These are phyloP conservation scores for Pseudochromis fuscus DNA, from an alignment of 2,797 vertebrate genomes.

Conservation along the genomic window DNA sequence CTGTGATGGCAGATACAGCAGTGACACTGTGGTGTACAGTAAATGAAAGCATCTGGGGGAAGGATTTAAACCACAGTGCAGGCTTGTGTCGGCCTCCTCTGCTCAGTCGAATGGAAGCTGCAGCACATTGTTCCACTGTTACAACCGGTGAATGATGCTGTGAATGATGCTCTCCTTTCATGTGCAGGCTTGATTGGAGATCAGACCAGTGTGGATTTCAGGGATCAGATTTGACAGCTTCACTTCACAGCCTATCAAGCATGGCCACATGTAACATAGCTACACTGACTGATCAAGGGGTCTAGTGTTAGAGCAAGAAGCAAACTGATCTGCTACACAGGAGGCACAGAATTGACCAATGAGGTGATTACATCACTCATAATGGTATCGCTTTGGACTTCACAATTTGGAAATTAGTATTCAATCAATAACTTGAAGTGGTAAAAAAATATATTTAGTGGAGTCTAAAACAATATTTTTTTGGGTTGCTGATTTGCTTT, in stretches of 20 bases:
- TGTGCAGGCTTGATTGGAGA: conserved; percentile 63
- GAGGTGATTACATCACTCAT: conserved; percentile 38
- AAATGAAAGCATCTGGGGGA: too few species aligned
- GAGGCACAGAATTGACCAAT: conserved; percentile 10
- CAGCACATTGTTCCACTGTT: conserved; percentile 19
- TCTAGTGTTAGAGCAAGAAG: conserved; percentile 52
- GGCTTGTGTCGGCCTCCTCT: neutral
- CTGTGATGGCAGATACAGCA: neutral
- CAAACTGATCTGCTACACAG: conserved; percentile 40
- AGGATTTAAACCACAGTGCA: neutral
- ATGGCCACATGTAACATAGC: conserved; percentile 57
- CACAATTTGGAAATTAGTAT: too few species aligned
- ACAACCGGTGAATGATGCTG: conserved; percentile 26
- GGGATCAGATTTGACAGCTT: conserved; percentile 72
- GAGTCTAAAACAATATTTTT: neutral
- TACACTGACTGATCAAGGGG: conserved; percentile 52
- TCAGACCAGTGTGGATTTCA: conserved; percentile 75
- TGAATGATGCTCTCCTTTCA: conserved; percentile 71
- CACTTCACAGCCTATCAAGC: conserved; percentile 62
- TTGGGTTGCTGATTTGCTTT: neutral
- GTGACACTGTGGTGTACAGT: neutral
- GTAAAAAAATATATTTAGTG: too few species aligned
- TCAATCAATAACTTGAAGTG: too few species aligned
- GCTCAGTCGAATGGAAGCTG: neutral
- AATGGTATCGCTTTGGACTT: too few species aligned